phyloP scores from a whole-genome alignment of 2,797 vertebrate genomes.

The Lithobates sylvaticus region DNA sequence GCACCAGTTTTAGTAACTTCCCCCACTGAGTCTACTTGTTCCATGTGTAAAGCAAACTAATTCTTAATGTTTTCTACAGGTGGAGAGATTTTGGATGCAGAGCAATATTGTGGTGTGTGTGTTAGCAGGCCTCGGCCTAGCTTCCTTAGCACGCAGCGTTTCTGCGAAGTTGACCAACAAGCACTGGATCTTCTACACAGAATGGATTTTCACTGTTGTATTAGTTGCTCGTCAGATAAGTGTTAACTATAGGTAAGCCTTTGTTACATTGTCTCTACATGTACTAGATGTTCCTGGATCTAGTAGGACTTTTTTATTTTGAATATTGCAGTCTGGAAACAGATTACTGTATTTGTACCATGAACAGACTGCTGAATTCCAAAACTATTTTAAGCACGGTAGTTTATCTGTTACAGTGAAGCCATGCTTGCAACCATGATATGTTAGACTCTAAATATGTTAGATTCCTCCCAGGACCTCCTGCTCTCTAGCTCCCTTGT shows the following conservation, averaged over 20 bases:
- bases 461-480: too few species aligned
- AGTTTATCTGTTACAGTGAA: too few species aligned
- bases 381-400: too few species aligned
- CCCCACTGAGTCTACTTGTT: too few species aligned
- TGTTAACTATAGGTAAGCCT: conserved; percentile 86
- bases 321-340: neutral
- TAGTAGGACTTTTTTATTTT: too few species aligned
- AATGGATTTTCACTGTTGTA: conserved; percentile 82
- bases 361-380: too few species aligned
- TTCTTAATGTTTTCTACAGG: conserved; percentile 73
- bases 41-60: neutral
- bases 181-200: conserved; percentile 72
- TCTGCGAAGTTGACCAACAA: conserved; percentile 70
- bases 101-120: conserved; percentile 88
- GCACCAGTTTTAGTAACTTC: too few species aligned
- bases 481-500: too few species aligned
- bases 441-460: too few species aligned
- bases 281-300: neutral
- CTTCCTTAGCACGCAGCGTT: conserved; percentile 69
- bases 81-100: conserved; percentile 98
- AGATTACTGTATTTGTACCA: neutral
- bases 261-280: neutral
- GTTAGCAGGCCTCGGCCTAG: conserved; percentile 88
- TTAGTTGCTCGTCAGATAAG: conserved; percentile 82
- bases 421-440: too few species aligned